Evolutionary conservation across 2,888 invertebrate species (phyloP), one percentile per base, ranked within the genome.

Genomic region (Standfussiana lucernea): DNA sequence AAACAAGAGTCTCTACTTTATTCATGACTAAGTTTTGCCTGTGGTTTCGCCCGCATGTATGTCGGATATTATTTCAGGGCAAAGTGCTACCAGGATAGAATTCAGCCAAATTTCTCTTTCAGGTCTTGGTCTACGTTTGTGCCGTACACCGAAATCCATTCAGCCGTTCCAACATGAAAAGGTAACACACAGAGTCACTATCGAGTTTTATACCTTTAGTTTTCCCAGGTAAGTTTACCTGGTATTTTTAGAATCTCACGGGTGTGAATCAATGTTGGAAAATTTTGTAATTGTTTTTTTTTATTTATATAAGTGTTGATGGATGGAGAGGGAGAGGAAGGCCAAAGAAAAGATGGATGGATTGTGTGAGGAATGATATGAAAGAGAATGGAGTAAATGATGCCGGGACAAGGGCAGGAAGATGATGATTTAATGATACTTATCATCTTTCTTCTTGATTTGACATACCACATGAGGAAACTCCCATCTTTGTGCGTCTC

Each of bases 391-490:
- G n/a, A n/a, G n/a, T n/a, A n/a, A n/a, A n/a, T n/a, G n/a, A n/a
- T n/a, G n/a, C n/a, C n/a, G n/a, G n/a, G n/a, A n/a, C n/a, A n/a
- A n/a, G n/a, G n/a, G n/a, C n/a, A n/a, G n/a, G n/a, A n/a, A n/a
- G n/a, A n/a, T n/a, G n/a, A n/a, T n/a, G n/a, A 40, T 10, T 40
- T 40, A 45, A 21, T 18, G 42, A 42, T 45, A 45, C 5, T 50
- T 11, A 28, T 56, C 28, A 56, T 56, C 28, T 28, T 28, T 56
- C 32, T 21, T 59, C 7, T 59, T 21, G 4, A 45, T 15, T 81
- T 45, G 15, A 65, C 73, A 11, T 77, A 88, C 87, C 84, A 71
- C 65, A 66, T 87, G 88, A 15, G 87, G 87, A 42, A 88, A 88
- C 62, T 87, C 82, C 76, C 75, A 78, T 40, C 82, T 59, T 73